Base-by-base conservation (phyloP, 2,113 vertebrate species). In the Megaptera novaeangliae region DNA sequence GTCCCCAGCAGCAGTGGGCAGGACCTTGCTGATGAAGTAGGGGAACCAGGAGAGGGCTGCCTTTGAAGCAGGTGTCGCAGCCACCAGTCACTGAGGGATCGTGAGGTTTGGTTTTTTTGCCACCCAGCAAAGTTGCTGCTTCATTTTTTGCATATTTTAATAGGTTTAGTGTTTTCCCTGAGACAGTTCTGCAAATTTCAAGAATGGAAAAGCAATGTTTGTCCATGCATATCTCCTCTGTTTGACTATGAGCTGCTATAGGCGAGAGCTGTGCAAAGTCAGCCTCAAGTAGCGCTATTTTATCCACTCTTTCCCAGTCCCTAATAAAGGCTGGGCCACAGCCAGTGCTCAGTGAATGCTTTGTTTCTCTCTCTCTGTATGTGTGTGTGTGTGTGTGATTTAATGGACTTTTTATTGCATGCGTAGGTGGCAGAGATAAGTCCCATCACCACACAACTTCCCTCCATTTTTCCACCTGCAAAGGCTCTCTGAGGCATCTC, bases 271-370 rank as follows among this genome's bases (percentile, higher is more conserved):
- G 10, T 66, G 49, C 69, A 59, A 46, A 27, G n/a, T 68, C 41
- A 78, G 2, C 20, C 31, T n/a, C 41, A 0, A 3, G 12, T 12
- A 1, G 10, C 46, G 0, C 63, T 23, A 52, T n/a, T 44, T n/a
- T 41, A 23, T 39, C 75, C 21, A 7, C 46, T 44, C 6, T 15
- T 8, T 90, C 27, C 34, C 41, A n/a, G 44, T 29, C 31, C 88
- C 55, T 41, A 18, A 20, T 57, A 14, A n/a, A 31, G 17, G 41
- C n/a, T 49, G 7, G 87, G 27, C 34, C 91, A 3, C 2, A 55
- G 39, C 59, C 74, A 25, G 34, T 25, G 44, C 44, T 88, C 49
- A 2, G 0, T 1, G 25, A 44, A 34, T 27, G 63, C 10, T 6
- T 1, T 66, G 49, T 34, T 27, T 91, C 83, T 94, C 27, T 29